Base-by-base conservation (phyloP, 2,888 invertebrate genomes). In the Pardosa pseudoannulata region DNA sequence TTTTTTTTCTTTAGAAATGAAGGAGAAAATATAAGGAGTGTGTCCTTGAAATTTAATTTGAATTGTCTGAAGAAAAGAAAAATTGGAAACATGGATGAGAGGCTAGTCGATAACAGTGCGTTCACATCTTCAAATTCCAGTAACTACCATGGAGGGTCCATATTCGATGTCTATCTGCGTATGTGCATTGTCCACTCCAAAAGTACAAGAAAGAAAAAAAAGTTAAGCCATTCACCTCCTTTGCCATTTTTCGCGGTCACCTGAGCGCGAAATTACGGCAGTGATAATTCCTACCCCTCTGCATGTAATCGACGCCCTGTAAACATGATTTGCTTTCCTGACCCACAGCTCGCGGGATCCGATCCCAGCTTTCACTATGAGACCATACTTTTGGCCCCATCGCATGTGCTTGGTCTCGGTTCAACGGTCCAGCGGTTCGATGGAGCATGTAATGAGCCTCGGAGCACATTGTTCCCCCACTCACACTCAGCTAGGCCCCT, bases 281-380 rank as follows among this genome's bases (percentile, higher is more conserved):
- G 56, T 11, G 23, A 56, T 56, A 56, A 56, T 56, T 56, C 56
- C 19, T 23, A 56, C 7, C 56, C 56, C 56, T 56, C 56, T 5
- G 23, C 56, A 23, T 56, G 56, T 56, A 56, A 56, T 56, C 23
- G 56, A n/a, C 56, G 19, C 56, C 56, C 56, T 23, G 56, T 56
- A 56, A 56, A 56, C 56, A 56, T 23, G 56, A 56, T 23, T 56
- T 56, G 56, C 56, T 56, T 56, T 56, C 56, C 56, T 56, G 56
- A 56, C 56, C 56, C 23, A 56, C 23, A 56, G 56, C 56, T 56
- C 56, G 3, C 56, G 56, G 56, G 56, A 56, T 56, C 56, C 56
- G 56, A 56, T 23, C 16, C 56, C n/a, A 6, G 56, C 56, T 56
- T 56, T 56, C 56, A 56, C 56, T 56, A 5, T 23, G 56, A 56